Evolutionary conservation across 1,140 invertebrate genomes (phyloP).

Genomic region (Trachymyrmex cornetzi): DNA sequence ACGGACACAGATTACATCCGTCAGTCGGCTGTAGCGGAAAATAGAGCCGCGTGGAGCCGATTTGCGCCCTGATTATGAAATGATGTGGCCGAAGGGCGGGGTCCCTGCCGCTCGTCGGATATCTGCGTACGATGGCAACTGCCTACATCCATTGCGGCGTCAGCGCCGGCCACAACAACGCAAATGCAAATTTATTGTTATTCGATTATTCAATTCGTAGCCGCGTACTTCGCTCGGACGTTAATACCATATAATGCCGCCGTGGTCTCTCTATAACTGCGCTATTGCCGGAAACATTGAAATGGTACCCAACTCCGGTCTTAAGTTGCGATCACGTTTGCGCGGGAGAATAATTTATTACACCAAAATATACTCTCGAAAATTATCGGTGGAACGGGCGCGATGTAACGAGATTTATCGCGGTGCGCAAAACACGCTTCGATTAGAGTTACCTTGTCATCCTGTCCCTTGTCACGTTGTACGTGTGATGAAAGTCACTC

Average conservation of each 20-base stretch:
- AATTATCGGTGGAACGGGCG: background rate
- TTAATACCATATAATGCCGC: conserved; percentile 82
- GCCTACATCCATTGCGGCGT: conserved; percentile 82
- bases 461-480: background rate
- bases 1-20: conserved; percentile 71
- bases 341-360: conserved; percentile 52
- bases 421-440: background rate
- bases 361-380: conserved; percentile 8
- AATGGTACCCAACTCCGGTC: conserved; percentile 48
- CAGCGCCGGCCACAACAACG: conserved; percentile 82
- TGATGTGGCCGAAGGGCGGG: conserved; percentile 81
- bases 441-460: conserved; percentile 34
- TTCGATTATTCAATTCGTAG: conserved; percentile 85
- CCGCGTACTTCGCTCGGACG: conserved; percentile 80
- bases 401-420: conserved; percentile 40
- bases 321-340: conserved; percentile 60
- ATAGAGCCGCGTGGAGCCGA: conserved; percentile 75
- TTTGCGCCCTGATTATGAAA: conserved; percentile 84
- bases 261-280: conserved; percentile 49
- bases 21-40: conserved; percentile 69
- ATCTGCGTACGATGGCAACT: conserved; percentile 76
- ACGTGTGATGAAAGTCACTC: conserved; percentile 7
- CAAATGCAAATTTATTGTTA: conserved; percentile 86
- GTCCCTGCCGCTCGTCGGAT: conserved; percentile 66
- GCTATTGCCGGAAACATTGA: conserved; percentile 64